Conservation (phyloP, 1,140 invertebrate genomes). For the Zaprionus africanus region DNA sequence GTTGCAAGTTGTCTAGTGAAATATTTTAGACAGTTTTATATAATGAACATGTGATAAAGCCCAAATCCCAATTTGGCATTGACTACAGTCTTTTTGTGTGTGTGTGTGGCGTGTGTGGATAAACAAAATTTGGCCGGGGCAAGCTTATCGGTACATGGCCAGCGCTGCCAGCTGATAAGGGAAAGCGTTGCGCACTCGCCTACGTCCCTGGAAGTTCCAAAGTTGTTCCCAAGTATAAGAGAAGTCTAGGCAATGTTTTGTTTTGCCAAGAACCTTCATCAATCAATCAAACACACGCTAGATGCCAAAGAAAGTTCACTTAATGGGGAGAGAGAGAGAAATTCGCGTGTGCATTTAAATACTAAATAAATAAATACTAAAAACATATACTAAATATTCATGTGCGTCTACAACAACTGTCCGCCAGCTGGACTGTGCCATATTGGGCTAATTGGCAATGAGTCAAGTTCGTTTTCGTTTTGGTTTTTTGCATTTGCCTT, state of each 20-base stretch:
- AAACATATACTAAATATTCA: background rate
- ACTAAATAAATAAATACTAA: too few relatives aligned
- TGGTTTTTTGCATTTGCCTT: conserved; percentile 33
- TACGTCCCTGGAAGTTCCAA: background rate
- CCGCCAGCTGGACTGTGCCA: conserved; percentile 39
- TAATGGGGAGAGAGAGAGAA: too few relatives aligned
- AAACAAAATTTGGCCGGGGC: conserved; percentile 36
- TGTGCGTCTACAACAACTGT: conserved; percentile 20
- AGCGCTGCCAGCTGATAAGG: too few relatives aligned
- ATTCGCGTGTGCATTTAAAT: conserved; percentile 28
- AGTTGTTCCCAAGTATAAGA: too few relatives aligned
- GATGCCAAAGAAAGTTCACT: too few relatives aligned
- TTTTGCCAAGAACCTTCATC: too few relatives aligned
- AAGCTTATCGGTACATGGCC: conserved; percentile 30
- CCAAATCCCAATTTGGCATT: background rate
- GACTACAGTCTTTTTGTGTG: background rate
- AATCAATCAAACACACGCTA: too few relatives aligned
- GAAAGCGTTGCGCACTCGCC: too few relatives aligned
- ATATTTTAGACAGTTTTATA: background rate
- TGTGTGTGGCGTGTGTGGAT: conserved; percentile 16
- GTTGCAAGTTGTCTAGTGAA: conserved; percentile 14
- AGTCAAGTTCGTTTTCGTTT: conserved; percentile 38
- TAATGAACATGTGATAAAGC: conserved; percentile 3
- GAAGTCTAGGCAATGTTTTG: too few relatives aligned
- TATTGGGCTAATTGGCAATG: conserved; percentile 52